Conservation (phyloP, 2,888 invertebrate species). For the Apomyelois bistriatella region DNA sequence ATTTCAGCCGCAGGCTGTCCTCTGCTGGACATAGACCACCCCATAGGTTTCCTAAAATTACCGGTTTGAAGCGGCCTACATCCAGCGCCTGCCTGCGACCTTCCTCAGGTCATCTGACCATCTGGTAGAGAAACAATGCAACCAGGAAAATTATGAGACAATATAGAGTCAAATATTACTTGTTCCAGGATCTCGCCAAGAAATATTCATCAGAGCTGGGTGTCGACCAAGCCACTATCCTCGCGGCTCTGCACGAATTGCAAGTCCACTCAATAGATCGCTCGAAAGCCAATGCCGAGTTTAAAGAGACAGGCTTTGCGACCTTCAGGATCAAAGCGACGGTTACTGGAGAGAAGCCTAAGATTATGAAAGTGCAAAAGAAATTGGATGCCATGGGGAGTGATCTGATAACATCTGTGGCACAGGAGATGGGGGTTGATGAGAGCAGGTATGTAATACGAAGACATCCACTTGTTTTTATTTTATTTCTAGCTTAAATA, state of each 20-base stretch:
- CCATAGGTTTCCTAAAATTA: too few relatives aligned
- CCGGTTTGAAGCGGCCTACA: too few relatives aligned
- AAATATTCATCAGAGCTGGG: constrained; percentile 79
- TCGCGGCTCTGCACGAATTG: constrained; percentile 80
- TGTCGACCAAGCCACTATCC: constrained; percentile 70
- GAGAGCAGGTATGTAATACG: constrained; percentile 54
- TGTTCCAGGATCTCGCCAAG: constrained; percentile 75
- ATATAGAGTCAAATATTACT: not conserved
- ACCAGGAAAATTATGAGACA: not conserved
- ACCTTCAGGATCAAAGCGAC: constrained; percentile 85
- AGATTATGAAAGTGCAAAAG: constrained; percentile 76
- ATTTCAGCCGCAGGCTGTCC: too few relatives aligned
- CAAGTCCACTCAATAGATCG: constrained; percentile 86
- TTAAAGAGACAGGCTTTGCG: constrained; percentile 85
- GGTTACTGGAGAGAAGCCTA: constrained; percentile 71
- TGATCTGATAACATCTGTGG: constrained; percentile 78
- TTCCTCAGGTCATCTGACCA: too few relatives aligned
- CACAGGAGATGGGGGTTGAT: constrained; percentile 60
- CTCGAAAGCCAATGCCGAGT: constrained; percentile 84
- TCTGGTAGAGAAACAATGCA: too few relatives aligned
- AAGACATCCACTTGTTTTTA: too few relatives aligned
- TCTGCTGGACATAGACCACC: too few relatives aligned
- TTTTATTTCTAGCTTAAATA: too few relatives aligned
- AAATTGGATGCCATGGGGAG: constrained; percentile 73
- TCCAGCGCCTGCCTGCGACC: too few relatives aligned